These are phyloP conservation scores for Lamproptera curius DNA, from an alignment of 2,888 invertebrate species.

Conservation along the genomic window DNA sequence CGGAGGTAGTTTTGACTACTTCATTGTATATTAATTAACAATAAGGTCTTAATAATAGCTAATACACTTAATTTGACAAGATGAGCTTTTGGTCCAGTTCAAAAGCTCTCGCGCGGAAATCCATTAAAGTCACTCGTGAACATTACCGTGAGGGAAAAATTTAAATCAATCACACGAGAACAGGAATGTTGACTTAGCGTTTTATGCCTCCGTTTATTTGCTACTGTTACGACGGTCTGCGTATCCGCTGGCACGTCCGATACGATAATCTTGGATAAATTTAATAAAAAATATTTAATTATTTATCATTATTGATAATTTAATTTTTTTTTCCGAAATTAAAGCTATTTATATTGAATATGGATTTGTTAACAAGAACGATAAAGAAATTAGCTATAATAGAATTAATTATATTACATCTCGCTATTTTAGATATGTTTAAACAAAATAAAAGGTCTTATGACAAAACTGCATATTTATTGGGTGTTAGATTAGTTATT, in stretches of 20 bases:
- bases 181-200: conserved; percentile 15
- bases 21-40: no score
- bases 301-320: not conserved
- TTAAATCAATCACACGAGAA: conserved; percentile 18
- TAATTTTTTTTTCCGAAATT: not conserved
- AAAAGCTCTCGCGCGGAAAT: not conserved
- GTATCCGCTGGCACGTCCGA: conserved; percentile 23
- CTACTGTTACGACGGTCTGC: conserved; percentile 25
- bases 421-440: no score
- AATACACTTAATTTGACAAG: not conserved
- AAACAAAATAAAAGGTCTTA: no score
- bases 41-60: no score
- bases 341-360: not conserved
- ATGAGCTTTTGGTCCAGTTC: not conserved
- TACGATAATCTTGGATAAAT: conserved; percentile 1
- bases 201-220: conserved; percentile 25
- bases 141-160: not conserved
- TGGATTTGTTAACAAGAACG: not conserved
- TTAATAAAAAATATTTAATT: not conserved
- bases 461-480: no score
- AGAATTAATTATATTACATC: not conserved
- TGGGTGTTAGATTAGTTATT: no score
- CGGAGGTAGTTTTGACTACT: no score
- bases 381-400: not conserved
- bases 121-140: not conserved